Evolutionary conservation across 1,140 invertebrate genomes (phyloP).

Genomic region (Diuraphis noxia): DNA sequence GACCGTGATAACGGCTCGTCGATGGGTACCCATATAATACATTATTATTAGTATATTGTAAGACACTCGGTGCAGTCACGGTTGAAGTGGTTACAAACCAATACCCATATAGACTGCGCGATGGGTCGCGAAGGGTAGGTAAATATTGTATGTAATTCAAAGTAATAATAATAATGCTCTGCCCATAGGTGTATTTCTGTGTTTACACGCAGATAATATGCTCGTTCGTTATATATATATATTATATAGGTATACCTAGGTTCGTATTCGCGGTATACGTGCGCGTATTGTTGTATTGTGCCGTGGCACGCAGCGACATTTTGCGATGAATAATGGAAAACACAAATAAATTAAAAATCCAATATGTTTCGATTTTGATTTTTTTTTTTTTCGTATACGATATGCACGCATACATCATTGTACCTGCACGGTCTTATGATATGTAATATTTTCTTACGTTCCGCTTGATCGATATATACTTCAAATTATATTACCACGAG

Average conservation of each 20-base stretch:
- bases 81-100: neutral
- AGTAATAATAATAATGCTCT: neutral
- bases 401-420: neutral
- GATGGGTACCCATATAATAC: neutral
- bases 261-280: neutral
- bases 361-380: neutral
- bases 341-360: neutral
- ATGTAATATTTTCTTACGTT: neutral
- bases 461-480: neutral
- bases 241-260: too few relatives aligned
- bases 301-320: neutral
- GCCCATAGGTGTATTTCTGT: neutral
- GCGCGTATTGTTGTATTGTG: neutral
- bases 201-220: neutral
- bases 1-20: neutral
- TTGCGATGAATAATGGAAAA: neutral
- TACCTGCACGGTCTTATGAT: neutral
- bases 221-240: neutral
- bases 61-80: neutral
- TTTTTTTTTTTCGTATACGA: neutral
- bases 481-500: conserved; percentile 1
- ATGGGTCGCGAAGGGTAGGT: neutral
- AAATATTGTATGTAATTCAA: neutral
- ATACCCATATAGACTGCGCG: neutral
- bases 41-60: neutral